These are phyloP conservation scores for Drosophila bipectinata DNA, from an alignment of 1,140 invertebrate species.

Conservation along the genomic window DNA sequence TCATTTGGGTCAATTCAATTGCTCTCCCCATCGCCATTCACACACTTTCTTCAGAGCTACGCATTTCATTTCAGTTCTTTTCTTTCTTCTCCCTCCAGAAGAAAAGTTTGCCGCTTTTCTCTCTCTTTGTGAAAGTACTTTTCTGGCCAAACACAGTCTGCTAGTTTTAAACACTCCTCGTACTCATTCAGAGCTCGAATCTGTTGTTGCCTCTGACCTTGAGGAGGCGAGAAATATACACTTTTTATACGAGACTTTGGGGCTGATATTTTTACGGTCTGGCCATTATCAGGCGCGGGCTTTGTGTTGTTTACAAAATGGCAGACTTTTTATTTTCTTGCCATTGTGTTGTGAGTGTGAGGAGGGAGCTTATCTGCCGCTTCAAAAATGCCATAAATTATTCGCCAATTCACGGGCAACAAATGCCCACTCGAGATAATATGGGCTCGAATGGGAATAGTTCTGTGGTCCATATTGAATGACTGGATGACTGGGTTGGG, in stretches of 20 bases:
- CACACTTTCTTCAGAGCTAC: slow-evolving; percentile 64
- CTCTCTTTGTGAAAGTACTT: slow-evolving; percentile 67
- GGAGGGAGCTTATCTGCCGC: slow-evolving; percentile 49
- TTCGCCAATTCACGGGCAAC: slow-evolving; percentile 51
- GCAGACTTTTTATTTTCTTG: slow-evolving; percentile 49
- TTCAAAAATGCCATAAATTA: slow-evolving; percentile 76
- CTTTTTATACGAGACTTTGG: slow-evolving; percentile 37
- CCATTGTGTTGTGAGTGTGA: slow-evolving; percentile 9
- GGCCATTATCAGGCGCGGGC: slow-evolving; percentile 46
- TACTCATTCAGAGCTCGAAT: background rate
- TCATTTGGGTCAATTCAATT: slow-evolving; percentile 80
- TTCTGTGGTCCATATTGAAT: background rate
- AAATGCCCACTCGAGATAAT: slow-evolving; percentile 43
- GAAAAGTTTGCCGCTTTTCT: slow-evolving; percentile 29
- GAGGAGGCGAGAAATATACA: slow-evolving; percentile 15
- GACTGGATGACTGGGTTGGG: background rate
- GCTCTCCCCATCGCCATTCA: slow-evolving; percentile 34
- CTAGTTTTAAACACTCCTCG: background rate
- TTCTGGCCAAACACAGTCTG: slow-evolving; percentile 8
- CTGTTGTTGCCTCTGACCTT: slow-evolving; percentile 63
- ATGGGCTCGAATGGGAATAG: background rate
- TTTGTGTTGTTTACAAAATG: slow-evolving; percentile 75
- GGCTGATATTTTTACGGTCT: slow-evolving; percentile 53
- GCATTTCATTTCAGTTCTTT: slow-evolving; percentile 47
- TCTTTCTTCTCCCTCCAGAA: slow-evolving; percentile 34